Conservation (phyloP, 2,797 vertebrate species). For the Hozukius guyotensis region DNA sequence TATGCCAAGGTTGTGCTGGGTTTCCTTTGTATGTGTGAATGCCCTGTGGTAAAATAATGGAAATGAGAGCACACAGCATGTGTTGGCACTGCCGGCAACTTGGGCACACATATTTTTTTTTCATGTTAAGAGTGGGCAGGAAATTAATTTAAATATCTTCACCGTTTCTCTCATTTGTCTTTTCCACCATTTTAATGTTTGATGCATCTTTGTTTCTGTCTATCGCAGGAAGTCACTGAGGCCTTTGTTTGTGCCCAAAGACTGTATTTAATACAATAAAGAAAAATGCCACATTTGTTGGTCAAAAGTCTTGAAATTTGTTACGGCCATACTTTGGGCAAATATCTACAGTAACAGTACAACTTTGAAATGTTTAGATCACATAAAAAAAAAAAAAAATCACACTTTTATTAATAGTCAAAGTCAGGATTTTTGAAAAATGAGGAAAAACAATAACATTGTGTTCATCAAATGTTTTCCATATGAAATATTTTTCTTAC, state of each 20-base stretch:
- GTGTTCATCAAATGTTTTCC: too few relatives aligned
- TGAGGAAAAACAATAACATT: too few relatives aligned
- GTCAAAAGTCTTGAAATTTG: too few relatives aligned
- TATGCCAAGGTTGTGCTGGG: constrained; percentile 15
- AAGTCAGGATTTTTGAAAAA: too few relatives aligned
- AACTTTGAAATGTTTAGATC: too few relatives aligned
- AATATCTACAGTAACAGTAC: too few relatives aligned
- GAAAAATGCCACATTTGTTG: too few relatives aligned
- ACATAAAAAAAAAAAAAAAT: too few relatives aligned
- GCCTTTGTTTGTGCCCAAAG: neutral
- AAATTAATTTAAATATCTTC: constrained; percentile 24
- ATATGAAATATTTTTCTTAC: too few relatives aligned
- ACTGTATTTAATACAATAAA: too few relatives aligned
- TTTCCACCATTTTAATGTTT: neutral
- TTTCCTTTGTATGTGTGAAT: constrained; percentile 1
- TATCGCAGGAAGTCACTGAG: neutral
- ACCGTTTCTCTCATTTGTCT: neutral
- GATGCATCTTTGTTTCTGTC: neutral
- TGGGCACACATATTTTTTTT: neutral
- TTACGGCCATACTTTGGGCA: too few relatives aligned
- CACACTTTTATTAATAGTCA: too few relatives aligned
- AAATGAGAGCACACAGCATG: constrained; percentile 23
- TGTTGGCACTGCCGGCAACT: constrained; percentile 34
- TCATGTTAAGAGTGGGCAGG: constrained; percentile 24
- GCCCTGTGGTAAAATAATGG: constrained; percentile 42